A percentile compares a stretch with the other conserved stretches of the same genome.
These are phyloP conservation scores for Cyanoramphus novaezelandiae DNA, from an alignment of 2,113 vertebrate genomes.

Conservation along the genomic window DNA sequence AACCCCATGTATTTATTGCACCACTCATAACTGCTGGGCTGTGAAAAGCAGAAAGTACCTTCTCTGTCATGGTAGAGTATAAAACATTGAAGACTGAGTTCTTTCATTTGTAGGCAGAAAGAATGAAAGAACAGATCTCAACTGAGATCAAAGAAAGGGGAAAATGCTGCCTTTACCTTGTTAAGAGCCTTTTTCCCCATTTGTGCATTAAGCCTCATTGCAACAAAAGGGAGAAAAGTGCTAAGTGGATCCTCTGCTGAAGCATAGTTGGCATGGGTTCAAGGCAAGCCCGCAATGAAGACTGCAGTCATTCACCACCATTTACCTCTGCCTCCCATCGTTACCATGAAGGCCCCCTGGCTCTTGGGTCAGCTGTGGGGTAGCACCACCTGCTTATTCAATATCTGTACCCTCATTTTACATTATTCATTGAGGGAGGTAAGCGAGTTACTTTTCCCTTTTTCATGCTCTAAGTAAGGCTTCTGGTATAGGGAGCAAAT, in stretches of 20 bases:
- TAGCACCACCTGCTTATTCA: neutral
- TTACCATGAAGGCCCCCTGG: neutral
- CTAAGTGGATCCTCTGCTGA: neutral
- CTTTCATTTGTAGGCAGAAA: neutral
- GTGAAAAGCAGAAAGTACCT: neutral
- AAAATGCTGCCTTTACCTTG: neutral
- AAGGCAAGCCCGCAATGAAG: neutral
- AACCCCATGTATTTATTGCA: neutral
- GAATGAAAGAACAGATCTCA: neutral
- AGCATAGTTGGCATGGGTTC: neutral
- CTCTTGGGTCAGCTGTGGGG: neutral
- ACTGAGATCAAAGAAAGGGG: constrained; percentile 13
- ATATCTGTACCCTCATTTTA: neutral
- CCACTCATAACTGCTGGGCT: neutral
- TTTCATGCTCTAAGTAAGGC: neutral
- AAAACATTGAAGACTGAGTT: neutral
- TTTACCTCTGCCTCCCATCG: neutral
- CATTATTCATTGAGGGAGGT: neutral
- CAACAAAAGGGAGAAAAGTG: neutral
- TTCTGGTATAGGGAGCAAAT: neutral
- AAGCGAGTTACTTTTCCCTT: neutral
- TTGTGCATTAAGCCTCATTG: neutral
- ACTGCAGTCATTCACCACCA: neutral
- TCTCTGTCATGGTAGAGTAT: neutral
- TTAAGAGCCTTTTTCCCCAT: neutral